Evolutionary conservation across 2,113 vertebrate species (phyloP).

Genomic region (Channa maculata): DNA sequence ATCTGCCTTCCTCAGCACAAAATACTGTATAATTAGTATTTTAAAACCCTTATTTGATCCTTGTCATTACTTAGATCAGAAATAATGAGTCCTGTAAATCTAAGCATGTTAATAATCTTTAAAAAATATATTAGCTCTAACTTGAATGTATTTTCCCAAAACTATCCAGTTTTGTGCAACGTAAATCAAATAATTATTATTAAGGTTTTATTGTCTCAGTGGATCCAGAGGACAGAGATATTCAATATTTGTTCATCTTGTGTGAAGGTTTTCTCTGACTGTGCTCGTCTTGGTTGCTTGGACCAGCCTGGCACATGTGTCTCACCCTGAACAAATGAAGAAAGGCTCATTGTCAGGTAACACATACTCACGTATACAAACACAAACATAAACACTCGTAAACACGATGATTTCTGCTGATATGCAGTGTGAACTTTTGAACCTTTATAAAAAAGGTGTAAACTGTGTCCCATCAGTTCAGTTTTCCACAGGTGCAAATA

Average conservation of each 20-base stretch:
- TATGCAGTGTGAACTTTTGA: no score
- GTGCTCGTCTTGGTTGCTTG: conserved; percentile 52
- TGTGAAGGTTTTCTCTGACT: conserved; percentile 57
- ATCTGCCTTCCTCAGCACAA: no score
- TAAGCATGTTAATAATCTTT: neutral
- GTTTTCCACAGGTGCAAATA: no score
- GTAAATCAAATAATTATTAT: neutral
- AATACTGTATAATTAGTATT: neutral
- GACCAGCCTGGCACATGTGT: conserved; percentile 44
- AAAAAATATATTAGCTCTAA: neutral
- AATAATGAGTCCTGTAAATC: neutral
- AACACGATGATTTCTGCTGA: neutral
- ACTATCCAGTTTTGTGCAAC: neutral
- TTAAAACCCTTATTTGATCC: neutral
- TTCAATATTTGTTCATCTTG: neutral
- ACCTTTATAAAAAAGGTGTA: no score
- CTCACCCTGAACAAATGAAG: conserved; percentile 18
- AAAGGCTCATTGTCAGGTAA: conserved; percentile 59
- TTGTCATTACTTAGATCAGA: neutral
- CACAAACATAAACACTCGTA: neutral
- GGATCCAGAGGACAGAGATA: no score
- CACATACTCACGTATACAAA: conserved; percentile 1
- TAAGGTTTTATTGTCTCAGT: no score
- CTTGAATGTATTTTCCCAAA: neutral
- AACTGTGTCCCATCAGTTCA: no score